Conservation (phyloP, 2,888 invertebrate species). For the Amphimallon solstitiale region DNA sequence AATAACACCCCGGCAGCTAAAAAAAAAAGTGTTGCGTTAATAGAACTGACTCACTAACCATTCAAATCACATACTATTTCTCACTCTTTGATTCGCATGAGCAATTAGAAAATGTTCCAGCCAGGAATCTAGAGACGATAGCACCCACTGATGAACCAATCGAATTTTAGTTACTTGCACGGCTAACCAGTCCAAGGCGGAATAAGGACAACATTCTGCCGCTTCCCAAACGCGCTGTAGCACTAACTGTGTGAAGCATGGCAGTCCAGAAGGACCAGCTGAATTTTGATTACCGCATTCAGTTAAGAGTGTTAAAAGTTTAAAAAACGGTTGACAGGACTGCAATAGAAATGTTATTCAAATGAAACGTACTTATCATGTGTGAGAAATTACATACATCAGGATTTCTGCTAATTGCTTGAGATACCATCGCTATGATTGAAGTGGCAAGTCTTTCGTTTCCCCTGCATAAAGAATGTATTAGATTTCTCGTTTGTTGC, state of each 20-base stretch:
- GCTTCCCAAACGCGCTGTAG: conserved; percentile 90
- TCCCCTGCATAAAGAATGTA: conserved; percentile 91
- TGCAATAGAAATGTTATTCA: conserved; percentile 57
- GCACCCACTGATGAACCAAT: conserved; percentile 89
- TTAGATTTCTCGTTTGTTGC: conserved; percentile 89
- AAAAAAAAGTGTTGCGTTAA: conserved; percentile 45
- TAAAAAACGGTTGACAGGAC: conserved; percentile 92
- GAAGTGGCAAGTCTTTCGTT: conserved; percentile 89
- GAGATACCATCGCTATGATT: conserved; percentile 90
- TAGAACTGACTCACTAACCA: conserved; percentile 3
- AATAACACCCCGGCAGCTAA: conserved; percentile 87
- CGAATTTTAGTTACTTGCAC: conserved; percentile 87
- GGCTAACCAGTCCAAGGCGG: conserved; percentile 92
- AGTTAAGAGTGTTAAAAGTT: conserved; percentile 86
- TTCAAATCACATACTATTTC: conserved; percentile 70
- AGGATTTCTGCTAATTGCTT: conserved; percentile 89
- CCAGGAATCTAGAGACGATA: conserved; percentile 93
- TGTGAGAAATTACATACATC: conserved; percentile 70
- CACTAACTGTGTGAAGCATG: conserved; percentile 90
- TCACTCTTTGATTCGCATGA: conserved; percentile 85
- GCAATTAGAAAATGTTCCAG: conserved; percentile 88
- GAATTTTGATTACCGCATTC: conserved; percentile 68
- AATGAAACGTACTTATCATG: not conserved
- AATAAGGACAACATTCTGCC: conserved; percentile 90
- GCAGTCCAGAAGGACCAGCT: conserved; percentile 76